These are phyloP conservation scores for Muschampia plurimacula DNA, from an alignment of 2,888 invertebrate genomes.

Conservation along the genomic window DNA sequence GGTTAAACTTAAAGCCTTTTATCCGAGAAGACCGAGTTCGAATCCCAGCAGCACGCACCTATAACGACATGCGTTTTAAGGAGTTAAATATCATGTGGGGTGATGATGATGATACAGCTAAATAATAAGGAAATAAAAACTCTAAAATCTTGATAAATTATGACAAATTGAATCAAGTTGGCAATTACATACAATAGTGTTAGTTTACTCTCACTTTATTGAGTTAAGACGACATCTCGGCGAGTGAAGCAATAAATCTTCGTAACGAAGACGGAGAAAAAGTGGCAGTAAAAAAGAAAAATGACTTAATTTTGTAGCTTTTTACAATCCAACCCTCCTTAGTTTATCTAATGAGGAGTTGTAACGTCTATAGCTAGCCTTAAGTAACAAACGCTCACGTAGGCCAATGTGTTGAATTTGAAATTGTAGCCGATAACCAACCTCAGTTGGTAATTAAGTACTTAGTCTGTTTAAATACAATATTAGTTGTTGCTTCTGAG, in stretches of 20 bases:
- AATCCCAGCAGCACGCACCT: no score
- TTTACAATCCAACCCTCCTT: slow-evolving; percentile 12
- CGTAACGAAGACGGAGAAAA: slow-evolving; percentile 30
- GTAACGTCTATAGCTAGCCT: neutral
- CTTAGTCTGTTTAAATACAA: no score
- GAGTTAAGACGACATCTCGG: slow-evolving; percentile 28
- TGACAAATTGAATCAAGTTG: neutral
- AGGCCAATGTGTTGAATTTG: no score
- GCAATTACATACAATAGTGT: slow-evolving; percentile 9
- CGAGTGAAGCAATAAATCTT: slow-evolving; percentile 35
- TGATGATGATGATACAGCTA: no score
- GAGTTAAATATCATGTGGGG: no score
- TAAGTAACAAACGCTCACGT: neutral
- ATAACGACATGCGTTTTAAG: no score
- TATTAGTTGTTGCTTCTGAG: no score
- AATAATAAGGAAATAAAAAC: no score
- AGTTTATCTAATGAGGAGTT: neutral
- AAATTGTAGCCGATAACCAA: neutral
- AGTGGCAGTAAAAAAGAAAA: slow-evolving; percentile 35
- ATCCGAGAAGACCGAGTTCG: no score
- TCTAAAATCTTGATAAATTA: neutral
- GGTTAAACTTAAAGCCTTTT: no score
- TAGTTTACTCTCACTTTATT: slow-evolving; percentile 23
- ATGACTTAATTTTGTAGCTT: slow-evolving; percentile 28
- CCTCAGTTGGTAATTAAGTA: no score